Percentiles rank a stretch among this genome's conserved stretches.
Conservation (phyloP, 1,140 invertebrate species). For the Limonius californicus region DNA sequence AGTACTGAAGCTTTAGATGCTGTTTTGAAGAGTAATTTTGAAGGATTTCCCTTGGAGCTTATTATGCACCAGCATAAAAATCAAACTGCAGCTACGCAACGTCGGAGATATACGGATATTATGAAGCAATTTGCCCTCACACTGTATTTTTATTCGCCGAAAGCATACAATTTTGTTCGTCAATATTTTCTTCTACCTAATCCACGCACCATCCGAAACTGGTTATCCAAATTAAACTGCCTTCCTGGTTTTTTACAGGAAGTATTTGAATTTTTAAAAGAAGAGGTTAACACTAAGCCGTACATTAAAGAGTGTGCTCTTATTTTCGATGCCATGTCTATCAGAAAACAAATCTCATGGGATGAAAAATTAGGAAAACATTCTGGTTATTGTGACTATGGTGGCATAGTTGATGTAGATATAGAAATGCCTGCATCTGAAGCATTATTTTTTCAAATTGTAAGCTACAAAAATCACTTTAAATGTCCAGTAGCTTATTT, state of each 20-base stretch:
- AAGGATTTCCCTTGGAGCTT: too few species aligned
- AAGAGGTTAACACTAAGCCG: too few species aligned
- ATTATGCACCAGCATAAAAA: too few species aligned
- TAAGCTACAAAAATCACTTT: conserved; percentile 24
- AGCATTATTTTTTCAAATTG: conserved; percentile 25
- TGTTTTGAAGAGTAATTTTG: too few species aligned
- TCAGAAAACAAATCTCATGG: conserved; percentile 27
- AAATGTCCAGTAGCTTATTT: conserved; percentile 33
- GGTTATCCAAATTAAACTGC: conserved; percentile 19
- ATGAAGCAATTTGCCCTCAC: too few species aligned
- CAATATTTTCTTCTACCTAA: too few species aligned
- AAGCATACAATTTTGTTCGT: too few species aligned
- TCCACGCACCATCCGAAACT: conserved; percentile 24
- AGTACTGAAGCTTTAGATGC: too few species aligned
- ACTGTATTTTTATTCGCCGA: too few species aligned
- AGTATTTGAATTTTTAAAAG: conserved; percentile 19
- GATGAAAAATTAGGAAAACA: conserved; percentile 27
- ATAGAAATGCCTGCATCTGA: conserved; percentile 28
- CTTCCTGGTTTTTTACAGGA: conserved; percentile 13
- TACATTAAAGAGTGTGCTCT: conserved; percentile 21
- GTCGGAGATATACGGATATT: too few species aligned
- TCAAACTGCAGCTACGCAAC: too few species aligned
- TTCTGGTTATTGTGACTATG: conserved; percentile 32
- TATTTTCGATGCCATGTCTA: conserved; percentile 33
- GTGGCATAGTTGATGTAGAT: conserved; percentile 26